A percentile compares a stretch with the other conserved stretches of the same genome.
These are phyloP conservation scores for Adelges cooleyi DNA, from an alignment of 1,140 invertebrate species.

Conservation along the genomic window DNA sequence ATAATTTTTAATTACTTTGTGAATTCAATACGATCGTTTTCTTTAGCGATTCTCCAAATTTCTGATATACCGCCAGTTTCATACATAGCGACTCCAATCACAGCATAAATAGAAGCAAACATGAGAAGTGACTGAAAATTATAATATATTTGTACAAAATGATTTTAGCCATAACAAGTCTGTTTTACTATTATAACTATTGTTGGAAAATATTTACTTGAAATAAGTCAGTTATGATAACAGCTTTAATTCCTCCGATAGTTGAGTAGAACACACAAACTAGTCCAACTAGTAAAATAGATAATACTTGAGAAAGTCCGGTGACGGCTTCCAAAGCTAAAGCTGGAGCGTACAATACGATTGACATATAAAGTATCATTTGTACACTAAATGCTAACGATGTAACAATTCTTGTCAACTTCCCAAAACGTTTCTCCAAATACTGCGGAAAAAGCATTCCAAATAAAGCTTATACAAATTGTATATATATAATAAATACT, in stretches of 20 bases:
- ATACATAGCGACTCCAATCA: slow-evolving; percentile 57
- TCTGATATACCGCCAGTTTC: slow-evolving; percentile 46
- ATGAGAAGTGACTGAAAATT: slow-evolving; percentile 59
- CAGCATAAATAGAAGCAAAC: slow-evolving; percentile 59
- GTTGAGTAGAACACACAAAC: slow-evolving; percentile 79
- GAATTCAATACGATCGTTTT: slow-evolving; percentile 54
- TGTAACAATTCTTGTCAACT: slow-evolving; percentile 44
- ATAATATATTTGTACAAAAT: slow-evolving; percentile 42
- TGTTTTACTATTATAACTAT: neutral
- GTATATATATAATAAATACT: no score
- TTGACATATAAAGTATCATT: slow-evolving; percentile 82
- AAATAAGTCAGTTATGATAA: slow-evolving; percentile 76
- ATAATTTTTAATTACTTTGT: slow-evolving; percentile 39
- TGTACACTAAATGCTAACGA: slow-evolving; percentile 68
- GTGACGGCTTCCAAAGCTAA: slow-evolving; percentile 80
- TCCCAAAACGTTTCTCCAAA: slow-evolving; percentile 68
- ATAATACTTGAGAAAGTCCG: slow-evolving; percentile 56
- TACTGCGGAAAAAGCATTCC: slow-evolving; percentile 47
- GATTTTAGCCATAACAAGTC: slow-evolving; percentile 52
- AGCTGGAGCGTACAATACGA: slow-evolving; percentile 86
- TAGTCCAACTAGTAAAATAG: slow-evolving; percentile 67
- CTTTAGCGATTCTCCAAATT: slow-evolving; percentile 54
- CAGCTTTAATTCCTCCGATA: slow-evolving; percentile 82
- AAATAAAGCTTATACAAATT: no score
- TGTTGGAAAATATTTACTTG: slow-evolving; percentile 46